phyloP scores from a whole-genome alignment of 2,888 invertebrate species.

The Amphipyra tragopoginis region DNA sequence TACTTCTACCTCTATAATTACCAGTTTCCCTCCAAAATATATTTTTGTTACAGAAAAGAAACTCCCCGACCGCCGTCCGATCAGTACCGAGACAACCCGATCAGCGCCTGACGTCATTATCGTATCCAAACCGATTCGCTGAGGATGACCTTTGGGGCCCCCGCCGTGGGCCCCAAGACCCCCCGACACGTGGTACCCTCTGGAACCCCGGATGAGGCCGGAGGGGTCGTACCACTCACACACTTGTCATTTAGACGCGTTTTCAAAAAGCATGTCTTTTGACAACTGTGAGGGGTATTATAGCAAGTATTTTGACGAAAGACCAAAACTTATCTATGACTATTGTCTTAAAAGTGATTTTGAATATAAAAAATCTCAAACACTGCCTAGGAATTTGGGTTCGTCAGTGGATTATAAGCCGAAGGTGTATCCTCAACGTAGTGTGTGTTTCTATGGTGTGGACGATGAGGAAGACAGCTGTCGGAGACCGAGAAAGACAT shows the following conservation, averaged over 20 bases:
- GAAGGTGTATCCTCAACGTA: slow-evolving; percentile 74
- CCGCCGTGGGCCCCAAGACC: slow-evolving; percentile 86
- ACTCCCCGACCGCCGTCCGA: slow-evolving; percentile 90
- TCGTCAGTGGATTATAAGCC: slow-evolving; percentile 75
- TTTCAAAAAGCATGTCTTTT: slow-evolving; percentile 78
- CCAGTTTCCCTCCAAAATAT: neutral
- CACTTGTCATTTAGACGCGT: slow-evolving; percentile 65
- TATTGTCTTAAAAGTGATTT: slow-evolving; percentile 85
- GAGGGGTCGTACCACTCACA: slow-evolving; percentile 77
- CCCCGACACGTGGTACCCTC: slow-evolving; percentile 76
- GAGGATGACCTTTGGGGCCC: slow-evolving; percentile 88
- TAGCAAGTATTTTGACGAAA: slow-evolving; percentile 81
- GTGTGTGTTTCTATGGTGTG: slow-evolving; percentile 79
- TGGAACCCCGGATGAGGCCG: slow-evolving; percentile 76
- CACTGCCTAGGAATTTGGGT: slow-evolving; percentile 82
- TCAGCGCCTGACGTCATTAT: slow-evolving; percentile 97
- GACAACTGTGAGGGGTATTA: slow-evolving; percentile 81
- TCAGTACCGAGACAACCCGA: slow-evolving; percentile 95
- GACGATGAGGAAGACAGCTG: slow-evolving; percentile 65
- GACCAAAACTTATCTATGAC: slow-evolving; percentile 79
- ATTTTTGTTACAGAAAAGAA: slow-evolving; percentile 79
- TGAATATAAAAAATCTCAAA: slow-evolving; percentile 73
- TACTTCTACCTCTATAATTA: neutral
- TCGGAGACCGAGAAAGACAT: slow-evolving; percentile 63
- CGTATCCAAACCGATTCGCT: slow-evolving; percentile 88